Base-by-base conservation (phyloP, 2,113 vertebrate species). In the Mystacornis crossleyi region DNA sequence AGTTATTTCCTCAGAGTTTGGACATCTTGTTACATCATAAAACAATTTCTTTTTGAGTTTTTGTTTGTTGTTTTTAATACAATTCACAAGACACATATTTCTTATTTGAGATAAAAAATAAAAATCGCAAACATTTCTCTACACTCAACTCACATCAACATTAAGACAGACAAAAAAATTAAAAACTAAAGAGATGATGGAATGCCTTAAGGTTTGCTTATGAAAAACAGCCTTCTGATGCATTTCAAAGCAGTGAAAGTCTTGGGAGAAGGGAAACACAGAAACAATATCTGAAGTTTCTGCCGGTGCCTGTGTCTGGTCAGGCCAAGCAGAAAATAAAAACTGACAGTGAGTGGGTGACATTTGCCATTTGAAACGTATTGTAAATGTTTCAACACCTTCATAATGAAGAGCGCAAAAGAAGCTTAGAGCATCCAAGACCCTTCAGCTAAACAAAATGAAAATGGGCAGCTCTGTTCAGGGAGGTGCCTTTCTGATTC, bases 331-430 rank as follows among this genome's bases (percentile, higher is more conserved):
- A 74, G 88, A 81, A 92, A 72, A 83, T 62, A 75, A 82, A 79
- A 86, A 36, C 17, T 4, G 2, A 58, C 2, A 20, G 42, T 12
- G 71, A 81, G 38, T 34, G 38, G 86, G 58, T 89, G 65, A 73
- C 74, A 55, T 86, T 72, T 94, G 66, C 86, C 83, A 81, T 81
- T 79, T 94, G 77, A 93, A 94, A 93, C 0, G 0, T 72, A 86
- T 24, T 94, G 86, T 95, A 95, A 86, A 79, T 86, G 86, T 97
- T 97, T 93, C 93, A 95, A 73, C 95, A 95, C 93, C 83, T 92
- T 92, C 80, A 91, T 91, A 93, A 87, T 91, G 75, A 94, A 87
- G 53, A 2, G 8, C 3, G 1, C 53, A 87, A 71, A 74, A 90
- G 91, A 81, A 81, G 47, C 36, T 77, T 55, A 40, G 69, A 93